phyloP scores from a whole-genome alignment of 1,140 invertebrate genomes.

The Drosophila serrata region DNA sequence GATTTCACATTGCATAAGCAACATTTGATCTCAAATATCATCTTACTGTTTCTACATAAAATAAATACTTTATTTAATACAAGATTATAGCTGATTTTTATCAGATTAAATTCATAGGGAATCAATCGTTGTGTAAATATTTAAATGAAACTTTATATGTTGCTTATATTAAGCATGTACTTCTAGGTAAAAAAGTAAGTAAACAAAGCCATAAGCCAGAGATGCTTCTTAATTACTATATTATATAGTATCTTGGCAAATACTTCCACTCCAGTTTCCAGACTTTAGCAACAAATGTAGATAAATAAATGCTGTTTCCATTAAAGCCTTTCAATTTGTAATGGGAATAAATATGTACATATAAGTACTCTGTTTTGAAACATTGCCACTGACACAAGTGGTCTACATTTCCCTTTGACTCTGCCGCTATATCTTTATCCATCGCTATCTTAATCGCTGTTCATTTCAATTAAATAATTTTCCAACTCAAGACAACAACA shows the following conservation, averaged over 20 bases:
- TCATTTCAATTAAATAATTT: constrained; percentile 47
- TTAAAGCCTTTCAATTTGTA: not conserved
- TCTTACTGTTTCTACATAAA: not conserved
- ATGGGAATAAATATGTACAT: not conserved
- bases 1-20: constrained; percentile 5
- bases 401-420: constrained; percentile 17
- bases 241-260: not conserved
- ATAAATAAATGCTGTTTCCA: not conserved
- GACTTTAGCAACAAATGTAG: not conserved
- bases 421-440: constrained; percentile 15
- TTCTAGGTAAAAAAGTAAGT: not conserved
- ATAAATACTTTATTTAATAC: not conserved
- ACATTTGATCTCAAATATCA: not conserved
- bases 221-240: not conserved
- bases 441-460: constrained; percentile 21
- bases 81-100: not conserved
- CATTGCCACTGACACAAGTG: constrained; percentile 1
- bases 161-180: too few relatives aligned
- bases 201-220: not conserved
- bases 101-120: not conserved
- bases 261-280: not conserved
- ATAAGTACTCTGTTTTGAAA: constrained; percentile 1
- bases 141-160: not conserved
- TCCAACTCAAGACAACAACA: constrained; percentile 4
- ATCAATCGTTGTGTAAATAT: not conserved